phyloP scores from a whole-genome alignment of 2,888 invertebrate species.

The Calliopum simillimum region DNA sequence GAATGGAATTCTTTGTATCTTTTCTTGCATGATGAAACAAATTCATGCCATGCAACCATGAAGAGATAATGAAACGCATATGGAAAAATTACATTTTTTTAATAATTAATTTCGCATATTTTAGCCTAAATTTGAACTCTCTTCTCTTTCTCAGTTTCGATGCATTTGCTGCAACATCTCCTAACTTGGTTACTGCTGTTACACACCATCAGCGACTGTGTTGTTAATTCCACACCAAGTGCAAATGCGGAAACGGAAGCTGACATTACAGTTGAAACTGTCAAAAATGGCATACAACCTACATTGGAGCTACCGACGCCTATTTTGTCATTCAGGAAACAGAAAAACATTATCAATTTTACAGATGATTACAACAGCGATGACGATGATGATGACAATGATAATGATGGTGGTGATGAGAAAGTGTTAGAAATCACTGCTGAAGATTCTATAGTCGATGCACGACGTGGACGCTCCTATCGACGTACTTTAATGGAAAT shows the following conservation, averaged over 20 bases:
- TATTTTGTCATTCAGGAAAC: slow-evolving; percentile 40
- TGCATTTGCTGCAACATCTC: slow-evolving; percentile 3
- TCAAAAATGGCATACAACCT: slow-evolving; percentile 33
- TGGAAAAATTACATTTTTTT: neutral
- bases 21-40: no score
- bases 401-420: neutral
- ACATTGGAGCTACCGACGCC: slow-evolving; percentile 56
- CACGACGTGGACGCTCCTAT: slow-evolving; percentile 47
- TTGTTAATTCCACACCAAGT: neutral
- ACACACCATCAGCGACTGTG: neutral
- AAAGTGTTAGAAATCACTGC: neutral
- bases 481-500: slow-evolving; percentile 60
- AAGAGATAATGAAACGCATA: neutral
- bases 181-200: slow-evolving; percentile 15
- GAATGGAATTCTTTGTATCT: neutral
- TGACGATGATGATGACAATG: neutral
- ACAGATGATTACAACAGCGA: neutral
- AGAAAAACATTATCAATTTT: slow-evolving; percentile 16
- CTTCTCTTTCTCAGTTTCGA: neutral
- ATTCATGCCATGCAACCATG: no score
- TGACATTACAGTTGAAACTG: neutral
- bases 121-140: neutral
- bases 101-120: neutral
- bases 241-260: slow-evolving; percentile 6
- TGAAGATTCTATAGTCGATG: neutral